Percentiles rank a stretch among this genome's conserved stretches.
These are phyloP conservation scores for Apoda limacodes DNA, from an alignment of 2,888 invertebrate genomes.

Conservation along the genomic window DNA sequence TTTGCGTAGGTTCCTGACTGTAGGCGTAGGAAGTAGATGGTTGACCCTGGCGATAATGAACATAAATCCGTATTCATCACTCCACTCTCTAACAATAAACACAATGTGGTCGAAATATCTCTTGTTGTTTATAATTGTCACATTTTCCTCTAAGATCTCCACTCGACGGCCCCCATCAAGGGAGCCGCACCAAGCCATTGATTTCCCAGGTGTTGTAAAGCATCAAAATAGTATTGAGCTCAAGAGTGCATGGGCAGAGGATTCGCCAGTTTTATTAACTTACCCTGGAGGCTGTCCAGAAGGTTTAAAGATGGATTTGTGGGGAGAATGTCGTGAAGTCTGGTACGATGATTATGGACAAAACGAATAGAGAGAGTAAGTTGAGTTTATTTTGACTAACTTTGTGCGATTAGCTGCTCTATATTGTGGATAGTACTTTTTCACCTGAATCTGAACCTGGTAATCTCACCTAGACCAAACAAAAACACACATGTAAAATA, in stretches of 20 bases:
- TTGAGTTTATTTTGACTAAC: no score
- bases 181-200: no score
- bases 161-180: slow-evolving; percentile 14
- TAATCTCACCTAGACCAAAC: no score
- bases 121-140: no score
- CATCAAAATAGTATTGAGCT: slow-evolving; percentile 25
- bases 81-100: slow-evolving; percentile 9
- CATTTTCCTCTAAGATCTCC: no score
- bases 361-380: no score
- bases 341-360: slow-evolving; percentile 39
- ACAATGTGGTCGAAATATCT: slow-evolving; percentile 16
- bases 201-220: slow-evolving; percentile 16
- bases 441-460: no score
- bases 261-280: slow-evolving; percentile 36
- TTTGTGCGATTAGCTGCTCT: no score
- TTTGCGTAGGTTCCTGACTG: no score
- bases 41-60: slow-evolving; percentile 16
- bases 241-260: slow-evolving; percentile 28
- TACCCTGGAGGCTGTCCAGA: slow-evolving; percentile 30
- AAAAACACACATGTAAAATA: no score
- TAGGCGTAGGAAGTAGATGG: slow-evolving; percentile 21
- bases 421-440: no score
- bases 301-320: slow-evolving; percentile 32
- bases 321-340: slow-evolving; percentile 44
- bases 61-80: slow-evolving; percentile 21